Conservation (phyloP, 2,888 invertebrate species). For the Agonopterix arenella region DNA sequence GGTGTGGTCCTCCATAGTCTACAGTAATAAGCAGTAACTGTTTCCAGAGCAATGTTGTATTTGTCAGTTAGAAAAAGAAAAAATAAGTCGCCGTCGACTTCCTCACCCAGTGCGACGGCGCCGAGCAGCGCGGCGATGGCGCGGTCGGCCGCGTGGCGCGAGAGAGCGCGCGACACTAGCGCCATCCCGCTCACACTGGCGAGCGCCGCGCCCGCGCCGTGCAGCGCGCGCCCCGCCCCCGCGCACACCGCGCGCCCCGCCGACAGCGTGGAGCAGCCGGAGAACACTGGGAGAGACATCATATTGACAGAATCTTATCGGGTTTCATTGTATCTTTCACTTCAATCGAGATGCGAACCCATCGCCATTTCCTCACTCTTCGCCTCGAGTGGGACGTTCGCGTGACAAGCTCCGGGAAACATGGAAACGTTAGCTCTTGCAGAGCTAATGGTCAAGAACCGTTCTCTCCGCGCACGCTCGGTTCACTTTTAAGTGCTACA, state of each 20-base stretch:
- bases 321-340: neutral
- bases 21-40: no score
- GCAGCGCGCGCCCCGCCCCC: constrained; percentile 13
- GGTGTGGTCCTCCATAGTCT: no score
- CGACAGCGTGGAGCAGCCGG: neutral
- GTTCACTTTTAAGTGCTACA: no score
- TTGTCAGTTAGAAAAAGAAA: no score
- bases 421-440: no score
- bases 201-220: constrained; percentile 20
- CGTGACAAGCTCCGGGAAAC: no score
- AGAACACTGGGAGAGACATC: neutral
- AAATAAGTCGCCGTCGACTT: neutral
- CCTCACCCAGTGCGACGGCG: constrained; percentile 54
- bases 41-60: no score
- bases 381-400: no score
- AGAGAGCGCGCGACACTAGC: constrained; percentile 53
- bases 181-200: constrained; percentile 48
- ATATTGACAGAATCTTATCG: neutral
- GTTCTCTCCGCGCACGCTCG: no score
- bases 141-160: constrained; percentile 31
- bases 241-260: constrained; percentile 10
- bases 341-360: no score
- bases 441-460: no score
- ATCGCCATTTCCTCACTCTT: no score
- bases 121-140: constrained; percentile 52